Evolutionary conservation across 2,888 invertebrate genomes (phyloP), one percentile per base, ranked within the genome.

Genomic region (Apomyelois bistriatella): DNA sequence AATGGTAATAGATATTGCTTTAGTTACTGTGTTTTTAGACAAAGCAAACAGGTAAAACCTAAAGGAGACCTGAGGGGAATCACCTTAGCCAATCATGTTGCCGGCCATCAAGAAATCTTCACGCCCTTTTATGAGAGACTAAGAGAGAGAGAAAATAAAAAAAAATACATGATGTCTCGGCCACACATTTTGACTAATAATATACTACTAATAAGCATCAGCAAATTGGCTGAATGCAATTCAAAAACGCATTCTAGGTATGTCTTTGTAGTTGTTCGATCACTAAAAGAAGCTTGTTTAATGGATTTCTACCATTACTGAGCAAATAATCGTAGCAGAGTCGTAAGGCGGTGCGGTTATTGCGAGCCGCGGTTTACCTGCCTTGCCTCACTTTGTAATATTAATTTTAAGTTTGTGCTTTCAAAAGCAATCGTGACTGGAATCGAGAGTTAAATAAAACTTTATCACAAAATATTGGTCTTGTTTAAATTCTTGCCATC

Each of bases 281-380:
- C 87, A 84, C 86, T 88, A 88, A 89, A 88, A 88, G 88, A 83
- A 82, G 80, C 84, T 85, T 79, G 85, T 89, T 86, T 89, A 90
- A 89, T 89, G 89, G 88, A 87, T 89, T 88, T 89, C 86, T 85
- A 86, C 86, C 85, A 88, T 90, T 88, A 88, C 86, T 80, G 84
- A 82, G 82, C 85, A 86, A 88, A 89, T 89, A 89, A 88, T 88
- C 87, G 82, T 78, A 83, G 80, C 82, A 77, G 82, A 82, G 79
- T 74, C 67, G 59, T 83, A 79, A 82, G 74, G 74, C 61, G 65
- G 72, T 60, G 68, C 43, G 51, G 70, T 72, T 70, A 69, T 70
- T 82, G 72, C 55, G 49, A 54, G 13, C 42, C 36, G 52, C 52
- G 52, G 42, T 37, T 43, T 32, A 46, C 46, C 46, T 16, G 32